Base-by-base conservation (phyloP, 2,113 vertebrate genomes). In the Grantiella picta region DNA sequence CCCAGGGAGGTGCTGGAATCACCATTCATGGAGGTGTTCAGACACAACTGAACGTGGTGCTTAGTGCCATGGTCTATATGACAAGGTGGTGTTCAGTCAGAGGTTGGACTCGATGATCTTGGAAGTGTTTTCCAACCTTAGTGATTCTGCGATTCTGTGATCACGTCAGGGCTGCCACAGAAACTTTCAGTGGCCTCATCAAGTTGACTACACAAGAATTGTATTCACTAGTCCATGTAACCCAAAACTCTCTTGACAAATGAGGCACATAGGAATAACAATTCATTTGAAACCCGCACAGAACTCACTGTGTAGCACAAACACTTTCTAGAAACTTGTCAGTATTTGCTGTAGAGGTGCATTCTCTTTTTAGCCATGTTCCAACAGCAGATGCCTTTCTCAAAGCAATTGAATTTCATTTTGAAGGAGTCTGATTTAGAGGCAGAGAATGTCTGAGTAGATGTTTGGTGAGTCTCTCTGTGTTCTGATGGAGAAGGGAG, bases 381-480 rank as follows among this genome's bases (percentile, higher is more conserved):
- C 57, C 50, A 84, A 49, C 4, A 73, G 3, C 83, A 53, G 59
- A 78, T 53, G 17, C 17, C 44, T 73, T 83, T 81, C 45, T 7
- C 14, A 86, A 72, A 86, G 80, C 36, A 64, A 52, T 17, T 52
- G 12, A 60, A 5, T 75, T 92, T 88, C 6, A 45, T 44, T 82
- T 47, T 33, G 18, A 83, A 50, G 15, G 4, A 22, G 3, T 40
- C 24, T 53, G 18, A 81, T 52, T 56, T 44, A 73, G 54, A 92
- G 36, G 24, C n/a, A 81, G 29, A 84, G 29, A 65, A 60, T 1
- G 0, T 56, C 29, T 0, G 0, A 57, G 15, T 7, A 72, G n/a
- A 10, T 56, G 12, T 60, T 38, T 76, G 10, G 12, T 84, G 68
- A 45, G 22, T 38, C 17, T 13, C 1, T 53, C 12, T 35, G 61